Conservation (phyloP, 30 jellyfish, hydroid and myxozoan species). For the Morbakka virulenta region DNA sequence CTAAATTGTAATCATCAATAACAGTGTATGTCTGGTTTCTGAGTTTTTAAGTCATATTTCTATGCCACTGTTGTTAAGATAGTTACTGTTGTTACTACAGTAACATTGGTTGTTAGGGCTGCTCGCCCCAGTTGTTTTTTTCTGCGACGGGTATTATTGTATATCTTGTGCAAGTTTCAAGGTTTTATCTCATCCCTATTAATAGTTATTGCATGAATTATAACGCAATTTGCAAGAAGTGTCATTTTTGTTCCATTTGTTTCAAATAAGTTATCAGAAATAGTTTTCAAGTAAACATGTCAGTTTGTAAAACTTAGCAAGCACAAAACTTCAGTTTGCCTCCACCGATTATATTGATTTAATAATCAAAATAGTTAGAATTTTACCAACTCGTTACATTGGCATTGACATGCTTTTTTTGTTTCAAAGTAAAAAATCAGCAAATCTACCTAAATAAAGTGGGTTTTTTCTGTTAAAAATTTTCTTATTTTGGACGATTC, state of each 20-base stretch:
- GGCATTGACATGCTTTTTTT: no score
- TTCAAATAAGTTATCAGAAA: no score
- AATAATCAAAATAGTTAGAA: background rate
- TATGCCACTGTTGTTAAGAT: background rate
- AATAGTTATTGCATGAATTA: background rate
- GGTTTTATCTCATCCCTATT: background rate
- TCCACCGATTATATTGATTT: background rate
- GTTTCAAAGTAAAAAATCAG: no score
- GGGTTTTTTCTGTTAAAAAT: no score
- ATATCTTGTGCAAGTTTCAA: background rate
- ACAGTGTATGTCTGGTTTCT: background rate
- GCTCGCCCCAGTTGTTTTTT: background rate
- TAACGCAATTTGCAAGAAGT: background rate
- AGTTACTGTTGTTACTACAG: background rate
- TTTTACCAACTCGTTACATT: background rate
- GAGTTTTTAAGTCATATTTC: background rate
- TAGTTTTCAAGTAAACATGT: background rate
- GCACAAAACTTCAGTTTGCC: background rate
- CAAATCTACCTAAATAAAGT: no score
- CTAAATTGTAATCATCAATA: background rate
- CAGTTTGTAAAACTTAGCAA: background rate
- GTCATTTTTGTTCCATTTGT: background rate
- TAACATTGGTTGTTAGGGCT: background rate
- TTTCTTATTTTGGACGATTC: no score
- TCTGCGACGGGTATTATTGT: background rate